phyloP scores from a whole-genome alignment of 2,113 vertebrate genomes.

The Phaethon lepturus region DNA sequence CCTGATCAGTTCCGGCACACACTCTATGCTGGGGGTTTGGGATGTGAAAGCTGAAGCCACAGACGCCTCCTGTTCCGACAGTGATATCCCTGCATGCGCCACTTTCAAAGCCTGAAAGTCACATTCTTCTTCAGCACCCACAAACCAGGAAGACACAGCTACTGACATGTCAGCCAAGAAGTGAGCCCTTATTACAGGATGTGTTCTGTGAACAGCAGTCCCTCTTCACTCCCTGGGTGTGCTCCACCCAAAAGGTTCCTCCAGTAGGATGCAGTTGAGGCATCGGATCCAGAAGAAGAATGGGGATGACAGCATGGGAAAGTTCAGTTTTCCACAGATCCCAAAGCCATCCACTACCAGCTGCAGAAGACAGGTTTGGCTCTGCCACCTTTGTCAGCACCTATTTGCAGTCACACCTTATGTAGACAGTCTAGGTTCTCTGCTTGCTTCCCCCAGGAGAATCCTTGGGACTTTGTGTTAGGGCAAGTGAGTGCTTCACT shows the following conservation, averaged over 20 bases:
- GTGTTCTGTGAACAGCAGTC: neutral
- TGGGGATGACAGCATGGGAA: neutral
- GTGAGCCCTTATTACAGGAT: neutral
- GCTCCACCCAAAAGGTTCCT: neutral
- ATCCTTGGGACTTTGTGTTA: neutral
- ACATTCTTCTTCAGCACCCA: slow-evolving; percentile 30
- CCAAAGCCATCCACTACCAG: neutral
- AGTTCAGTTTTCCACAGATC: neutral
- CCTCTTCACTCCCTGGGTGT: neutral
- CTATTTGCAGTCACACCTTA: neutral
- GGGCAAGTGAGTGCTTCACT: neutral
- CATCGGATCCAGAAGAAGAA: neutral
- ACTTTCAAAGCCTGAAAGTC: slow-evolving; percentile 82
- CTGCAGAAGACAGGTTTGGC: neutral
- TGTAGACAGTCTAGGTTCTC: neutral
- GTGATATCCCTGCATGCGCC: slow-evolving; percentile 82
- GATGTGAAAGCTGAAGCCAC: slow-evolving; percentile 85
- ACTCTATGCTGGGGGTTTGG: slow-evolving; percentile 75
- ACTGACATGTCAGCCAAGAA: neutral
- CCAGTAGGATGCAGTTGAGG: neutral
- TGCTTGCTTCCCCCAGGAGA: neutral
- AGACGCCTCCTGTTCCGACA: slow-evolving; percentile 83
- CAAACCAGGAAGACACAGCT: neutral
- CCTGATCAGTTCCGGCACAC: slow-evolving; percentile 82
- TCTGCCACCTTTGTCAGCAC: neutral